Evolutionary conservation across 2,113 vertebrate species (phyloP).

Genomic region (Pogonocichla stellata): DNA sequence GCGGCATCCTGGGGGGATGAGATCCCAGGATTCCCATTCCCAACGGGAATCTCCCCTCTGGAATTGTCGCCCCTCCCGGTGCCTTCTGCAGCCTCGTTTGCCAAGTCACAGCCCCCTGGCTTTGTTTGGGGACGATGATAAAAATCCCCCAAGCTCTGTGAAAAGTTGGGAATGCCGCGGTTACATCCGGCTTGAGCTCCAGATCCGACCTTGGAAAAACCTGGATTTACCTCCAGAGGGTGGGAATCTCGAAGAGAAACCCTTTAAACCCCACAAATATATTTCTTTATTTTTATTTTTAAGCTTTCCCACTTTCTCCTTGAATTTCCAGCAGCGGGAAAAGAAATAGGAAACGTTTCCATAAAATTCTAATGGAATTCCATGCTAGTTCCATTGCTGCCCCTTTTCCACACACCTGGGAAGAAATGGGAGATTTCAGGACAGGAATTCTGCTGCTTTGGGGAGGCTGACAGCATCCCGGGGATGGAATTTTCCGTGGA

Average conservation of each 20-base stretch:
- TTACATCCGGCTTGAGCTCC: not conserved
- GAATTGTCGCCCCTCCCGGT: fast-evolving
- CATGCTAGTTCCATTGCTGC: fast-evolving
- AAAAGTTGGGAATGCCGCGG: not conserved
- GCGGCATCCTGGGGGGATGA: fast-evolving
- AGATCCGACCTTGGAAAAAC: not conserved
- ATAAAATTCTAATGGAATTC: fast-evolving
- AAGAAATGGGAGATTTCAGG: fast-evolving
- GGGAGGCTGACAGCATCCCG: fast-evolving
- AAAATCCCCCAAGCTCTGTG: not conserved
- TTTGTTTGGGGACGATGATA: not conserved
- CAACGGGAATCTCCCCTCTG: fast-evolving
- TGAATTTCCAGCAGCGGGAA: not conserved
- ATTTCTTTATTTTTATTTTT: not conserved
- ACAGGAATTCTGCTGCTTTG: not conserved
- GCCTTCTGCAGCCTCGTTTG: not conserved
- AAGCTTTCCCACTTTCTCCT: not conserved
- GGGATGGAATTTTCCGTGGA: not conserved
- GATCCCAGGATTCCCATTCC: not conserved
- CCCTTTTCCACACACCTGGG: not conserved
- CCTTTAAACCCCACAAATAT: fast-evolving
- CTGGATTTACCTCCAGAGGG: not conserved
- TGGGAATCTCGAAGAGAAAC: not conserved
- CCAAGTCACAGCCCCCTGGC: fast-evolving
- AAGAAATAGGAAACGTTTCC: fast-evolving